Evolutionary conservation across 2,888 invertebrate species (phyloP), one percentile per base, ranked within the genome.

Genomic region (Lepeophtheirus nordmannii): DNA sequence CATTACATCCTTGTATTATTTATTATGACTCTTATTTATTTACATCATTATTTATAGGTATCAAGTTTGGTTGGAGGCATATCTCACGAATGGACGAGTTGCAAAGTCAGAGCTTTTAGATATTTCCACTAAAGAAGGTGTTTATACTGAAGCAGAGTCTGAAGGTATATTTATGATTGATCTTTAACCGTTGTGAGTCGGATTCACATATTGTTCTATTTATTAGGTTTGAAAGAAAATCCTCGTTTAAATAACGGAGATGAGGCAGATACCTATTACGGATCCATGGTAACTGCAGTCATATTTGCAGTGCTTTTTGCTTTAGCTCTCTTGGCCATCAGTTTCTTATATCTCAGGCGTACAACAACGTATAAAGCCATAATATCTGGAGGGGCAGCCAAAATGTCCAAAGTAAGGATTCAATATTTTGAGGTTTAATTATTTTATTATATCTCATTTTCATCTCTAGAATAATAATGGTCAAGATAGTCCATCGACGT

Each of bases 101-200:
- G 88, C 89, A 75, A 88, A 88, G 65, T 90, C 89, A 73, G 90
- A 91, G 72, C 89, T 90, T 0, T 82, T 90, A 72, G 88, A 89
- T 72, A 87, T 53, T 20, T 17, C 46, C 39, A 53, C 40, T 17
- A 40, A 12, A 17, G n/a, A 57, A n/a, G 58, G 58, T 3, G 58
- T 58, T 3, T 58, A 23, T 58, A 58, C 53, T 41, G 62, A 20
- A 12, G 62, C 11, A 11, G 62, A 37, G n/a, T 40, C 62, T 10
- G 40, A 12, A 38, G 62, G 62, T 62, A 39, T 14, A 11, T 9
- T 62, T 2, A 5, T 12, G n/a, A 20, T n/a, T 14, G n/a, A 46
- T 46, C 17, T 46, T 5, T 46, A 46, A n/a, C 2, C 8, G 8
- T 46, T 2, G 8, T 46, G 17, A 46, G 14, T n/a, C 14, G 1